Base-by-base conservation (phyloP, 1,140 invertebrate genomes). In the Bombus cullumanus region DNA sequence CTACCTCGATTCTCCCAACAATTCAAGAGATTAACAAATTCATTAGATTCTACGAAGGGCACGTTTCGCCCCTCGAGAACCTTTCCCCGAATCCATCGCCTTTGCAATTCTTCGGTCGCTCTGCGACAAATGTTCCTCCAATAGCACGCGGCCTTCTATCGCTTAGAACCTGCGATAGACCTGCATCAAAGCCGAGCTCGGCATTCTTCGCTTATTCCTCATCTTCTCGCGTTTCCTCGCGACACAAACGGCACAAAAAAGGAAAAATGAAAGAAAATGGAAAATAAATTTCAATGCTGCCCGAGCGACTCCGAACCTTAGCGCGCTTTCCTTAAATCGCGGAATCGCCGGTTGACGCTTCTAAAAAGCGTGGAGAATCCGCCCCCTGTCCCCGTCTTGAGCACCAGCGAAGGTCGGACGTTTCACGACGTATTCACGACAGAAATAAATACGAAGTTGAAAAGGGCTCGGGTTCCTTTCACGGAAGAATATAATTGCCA, bases 401-500 rank as follows among this genome's bases (percentile, higher is more conserved):
- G 86, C 87, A 86, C 84, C 81, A 74, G 92, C 92, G 91, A 88
- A 89, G 87, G 85, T 89, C 81, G 81, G 86, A 89, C 90, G 90
- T 91, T 87, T 89, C 86, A 76, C 84, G 89, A 87, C 86, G 90
- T 83, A 93, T 94, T 93, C 92, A 93, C 91, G 87, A 89, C 83
- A 87, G 91, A 92, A 93, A 94, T 93, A 94, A 94, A 94, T 94
- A 92, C 88, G 78, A 75, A 91, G 86, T 92, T 53, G 92, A 93
- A 94, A 93, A 91, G 92, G 80, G 88, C 89, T 89, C 74, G 87
- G 81, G 59, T 88, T 90, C 92, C 90, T 93, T 94, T 93, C 91
- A 94, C 89, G 86, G 89, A 92, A 92, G 92, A 93, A 94, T 94
- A 93, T 94, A 94, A 94, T 94, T 94, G 94, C 94, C 93, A 93